Percentiles rank a stretch among this genome's conserved stretches.
phyloP scores from a whole-genome alignment of 2,797 vertebrate species.

The Chaetodon trifasciatus region DNA sequence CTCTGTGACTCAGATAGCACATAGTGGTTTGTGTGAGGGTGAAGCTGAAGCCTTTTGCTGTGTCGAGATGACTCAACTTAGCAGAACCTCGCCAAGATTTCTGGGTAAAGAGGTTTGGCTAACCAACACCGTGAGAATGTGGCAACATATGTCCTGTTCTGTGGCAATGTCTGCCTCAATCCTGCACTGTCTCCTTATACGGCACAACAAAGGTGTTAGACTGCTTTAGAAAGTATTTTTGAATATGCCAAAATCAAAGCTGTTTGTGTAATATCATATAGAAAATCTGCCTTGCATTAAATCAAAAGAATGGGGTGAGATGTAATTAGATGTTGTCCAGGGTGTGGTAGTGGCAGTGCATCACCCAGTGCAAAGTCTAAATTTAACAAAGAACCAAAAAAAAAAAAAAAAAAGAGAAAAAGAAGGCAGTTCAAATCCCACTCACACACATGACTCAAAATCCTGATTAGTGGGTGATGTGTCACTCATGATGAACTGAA shows the following conservation, averaged over 20 bases:
- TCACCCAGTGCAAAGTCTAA: constrained; percentile 27
- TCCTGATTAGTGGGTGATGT: constrained; percentile 28
- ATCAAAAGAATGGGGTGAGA: constrained; percentile 15
- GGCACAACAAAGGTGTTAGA: constrained; percentile 24
- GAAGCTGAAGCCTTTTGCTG: constrained; percentile 68
- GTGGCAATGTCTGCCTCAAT: constrained; percentile 66
- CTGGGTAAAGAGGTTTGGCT: constrained; percentile 81
- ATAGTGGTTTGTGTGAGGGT: constrained; percentile 79
- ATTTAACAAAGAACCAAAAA: constrained; percentile 18
- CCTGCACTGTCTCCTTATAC: constrained; percentile 22
- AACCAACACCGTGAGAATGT: constrained; percentile 82
- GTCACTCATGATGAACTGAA: constrained; percentile 16
- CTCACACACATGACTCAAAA: constrained; percentile 22
- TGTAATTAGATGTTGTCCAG: constrained; percentile 34
- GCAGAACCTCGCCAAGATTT: constrained; percentile 81
- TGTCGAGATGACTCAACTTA: constrained; percentile 81
- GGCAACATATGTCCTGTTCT: constrained; percentile 77
- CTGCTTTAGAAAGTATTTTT: constrained; percentile 3
- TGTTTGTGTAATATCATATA: neutral
- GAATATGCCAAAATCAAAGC: constrained; percentile 20
- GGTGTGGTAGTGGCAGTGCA: constrained; percentile 17
- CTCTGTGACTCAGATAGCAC: constrained; percentile 73
- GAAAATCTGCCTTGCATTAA: constrained; percentile 1
- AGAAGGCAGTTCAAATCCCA: neutral
- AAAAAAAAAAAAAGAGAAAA: neutral